Percentiles rank a stretch among this genome's conserved stretches.
Conservation (phyloP, 2,888 invertebrate species). For the Tenthredo distinguenda region DNA sequence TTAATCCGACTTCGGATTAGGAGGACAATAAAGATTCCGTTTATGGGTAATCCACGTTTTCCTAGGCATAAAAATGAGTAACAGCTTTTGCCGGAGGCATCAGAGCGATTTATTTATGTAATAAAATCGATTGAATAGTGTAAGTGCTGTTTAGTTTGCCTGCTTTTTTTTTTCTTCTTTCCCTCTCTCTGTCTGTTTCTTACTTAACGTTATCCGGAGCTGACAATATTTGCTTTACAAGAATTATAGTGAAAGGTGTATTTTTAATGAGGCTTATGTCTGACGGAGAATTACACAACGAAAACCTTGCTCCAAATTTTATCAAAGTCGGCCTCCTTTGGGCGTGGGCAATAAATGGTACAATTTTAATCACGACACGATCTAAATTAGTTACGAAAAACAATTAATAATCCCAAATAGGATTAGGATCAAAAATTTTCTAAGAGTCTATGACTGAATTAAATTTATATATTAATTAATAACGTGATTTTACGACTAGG, state of each 20-base stretch:
- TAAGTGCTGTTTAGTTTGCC: background rate
- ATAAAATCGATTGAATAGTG: background rate
- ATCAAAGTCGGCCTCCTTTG: background rate
- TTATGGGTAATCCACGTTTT: background rate
- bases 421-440: background rate
- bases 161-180: background rate
- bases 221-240: constrained; percentile 18
- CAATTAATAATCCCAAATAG: background rate
- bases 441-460: background rate
- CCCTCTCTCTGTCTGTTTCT: background rate
- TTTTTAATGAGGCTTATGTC: constrained; percentile 40
- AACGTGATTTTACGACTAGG: too few species aligned
- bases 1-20: background rate
- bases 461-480: background rate
- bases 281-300: constrained; percentile 27
- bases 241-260: constrained; percentile 51
- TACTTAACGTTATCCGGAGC: background rate
- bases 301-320: constrained; percentile 52
- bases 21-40: background rate
- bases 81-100: background rate
- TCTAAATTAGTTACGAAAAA: constrained; percentile 1
- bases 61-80: background rate
- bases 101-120: background rate
- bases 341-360: constrained; percentile 38
- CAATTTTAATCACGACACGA: background rate